Evolutionary conservation across 2,888 invertebrate genomes (phyloP), one percentile per base, ranked within the genome.

Genomic region (Tortricodes alternella): DNA sequence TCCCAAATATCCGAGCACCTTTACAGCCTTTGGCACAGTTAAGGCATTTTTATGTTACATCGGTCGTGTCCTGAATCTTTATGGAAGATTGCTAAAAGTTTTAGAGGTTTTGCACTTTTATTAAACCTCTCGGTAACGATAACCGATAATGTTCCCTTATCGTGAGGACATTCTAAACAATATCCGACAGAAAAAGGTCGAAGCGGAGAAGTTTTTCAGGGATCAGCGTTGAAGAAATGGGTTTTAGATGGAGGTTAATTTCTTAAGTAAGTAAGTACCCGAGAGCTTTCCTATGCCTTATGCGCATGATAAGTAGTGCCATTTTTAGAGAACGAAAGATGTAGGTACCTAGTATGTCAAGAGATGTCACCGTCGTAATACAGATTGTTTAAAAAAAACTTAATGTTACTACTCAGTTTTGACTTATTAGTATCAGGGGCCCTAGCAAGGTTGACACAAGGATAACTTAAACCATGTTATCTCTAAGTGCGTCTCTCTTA

Each of bases 1-100:
- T 55, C 64, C 62, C 64, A 73, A 78, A 80, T 76, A 71, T 44
- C 49, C 50, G 44, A 71, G 70, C 66, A 69, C 78, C 78, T 78
- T 73, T 63, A 64, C 74, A 64, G 72, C 78, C 73, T 77, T 68
- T 68, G 66, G 67, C 69, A 66, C 65, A 67, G 67, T 62, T 68
- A 65, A 71, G 68, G 65, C 71, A 68, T 77, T 81, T 56, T 79
- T 80, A 77, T 75, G 70, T 69, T 66, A 65, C 76, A 63, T 65
- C 65, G 69, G 65, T 69, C 83, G 83, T 80, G 80, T 66, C 58
- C 61, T 24, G 78, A 78, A 79, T 81, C 69, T 66, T 64, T 71
- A 76, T 64, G 57, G 62, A 60, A 66, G 67, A 70, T 76, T 64
- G 67, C 67, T 62, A 62, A 73, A 75, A 78, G 70, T 78, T 80